Percentiles rank a stretch among this genome's conserved stretches.
These are phyloP conservation scores for Lepisosteus osseus DNA, from an alignment of 2,113 vertebrate species.

Conservation along the genomic window DNA sequence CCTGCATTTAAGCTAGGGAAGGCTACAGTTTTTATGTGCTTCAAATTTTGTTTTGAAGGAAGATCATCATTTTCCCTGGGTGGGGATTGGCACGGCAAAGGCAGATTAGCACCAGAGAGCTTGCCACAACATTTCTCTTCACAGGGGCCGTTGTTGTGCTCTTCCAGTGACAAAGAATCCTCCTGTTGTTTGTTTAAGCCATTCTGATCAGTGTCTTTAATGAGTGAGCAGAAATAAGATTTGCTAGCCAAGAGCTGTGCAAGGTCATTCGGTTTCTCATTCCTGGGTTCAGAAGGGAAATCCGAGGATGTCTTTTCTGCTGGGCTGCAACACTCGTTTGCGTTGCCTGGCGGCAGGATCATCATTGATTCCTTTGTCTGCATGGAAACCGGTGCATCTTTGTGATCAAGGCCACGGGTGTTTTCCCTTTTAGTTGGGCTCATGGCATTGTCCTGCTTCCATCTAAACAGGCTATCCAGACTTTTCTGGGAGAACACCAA, in stretches of 20 bases:
- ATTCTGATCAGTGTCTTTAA: conserved; percentile 42
- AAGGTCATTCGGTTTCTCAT: conserved; percentile 43
- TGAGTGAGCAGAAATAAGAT: conserved; percentile 50
- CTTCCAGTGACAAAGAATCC: not conserved
- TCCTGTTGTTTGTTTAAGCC: conserved; percentile 36
- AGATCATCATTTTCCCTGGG: conserved; percentile 10
- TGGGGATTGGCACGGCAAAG: conserved; percentile 1
- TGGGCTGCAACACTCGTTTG: conserved; percentile 23
- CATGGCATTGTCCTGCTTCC: conserved; percentile 60
- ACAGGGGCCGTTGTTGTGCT: conserved; percentile 3
- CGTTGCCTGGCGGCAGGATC: conserved; percentile 14
- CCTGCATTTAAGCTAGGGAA: conserved; percentile 9
- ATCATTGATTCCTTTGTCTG: conserved; percentile 30
- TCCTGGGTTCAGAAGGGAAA: conserved; percentile 18
- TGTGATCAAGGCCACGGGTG: conserved; percentile 12
- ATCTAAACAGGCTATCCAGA: conserved; percentile 61
- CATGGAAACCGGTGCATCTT: conserved; percentile 22
- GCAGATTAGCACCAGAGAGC: not conserved
- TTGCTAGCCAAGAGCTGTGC: conserved; percentile 49
- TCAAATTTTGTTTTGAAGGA: conserved; percentile 20
- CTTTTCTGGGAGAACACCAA: conserved; percentile 69
- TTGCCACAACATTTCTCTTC: conserved; percentile 16
- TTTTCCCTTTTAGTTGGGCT: conserved; percentile 46
- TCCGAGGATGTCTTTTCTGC: conserved; percentile 17
- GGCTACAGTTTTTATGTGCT: conserved; percentile 21